Percentiles rank a stretch among this genome's conserved stretches.
These are phyloP conservation scores for Steinernema scapterisci DNA, from an alignment of 2,888 invertebrate species.

Conservation along the genomic window DNA sequence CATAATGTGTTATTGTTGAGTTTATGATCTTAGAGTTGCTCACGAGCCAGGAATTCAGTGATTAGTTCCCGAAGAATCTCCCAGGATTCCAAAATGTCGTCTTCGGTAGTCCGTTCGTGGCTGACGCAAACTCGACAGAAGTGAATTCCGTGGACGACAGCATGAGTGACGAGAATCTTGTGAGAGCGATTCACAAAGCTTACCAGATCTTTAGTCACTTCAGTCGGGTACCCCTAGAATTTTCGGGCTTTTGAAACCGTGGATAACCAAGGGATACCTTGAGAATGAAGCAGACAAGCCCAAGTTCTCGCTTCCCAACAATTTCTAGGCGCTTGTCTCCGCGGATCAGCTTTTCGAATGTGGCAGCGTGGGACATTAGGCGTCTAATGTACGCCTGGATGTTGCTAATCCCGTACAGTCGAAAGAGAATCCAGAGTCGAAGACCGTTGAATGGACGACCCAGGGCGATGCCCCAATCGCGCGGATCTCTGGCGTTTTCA, in stretches of 20 bases:
- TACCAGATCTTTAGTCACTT: conserved; percentile 41
- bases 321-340: neutral
- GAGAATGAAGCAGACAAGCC: conserved; percentile 8
- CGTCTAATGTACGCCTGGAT: conserved; percentile 14
- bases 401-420: conserved; percentile 3
- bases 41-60: conserved; percentile 24
- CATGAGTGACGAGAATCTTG: conserved; percentile 43
- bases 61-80: conserved; percentile 33
- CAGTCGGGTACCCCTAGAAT: too few species aligned
- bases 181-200: conserved; percentile 42
- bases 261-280: too few species aligned
- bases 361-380: neutral
- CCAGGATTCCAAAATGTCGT: conserved; percentile 38
- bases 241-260: neutral
- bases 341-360: neutral
- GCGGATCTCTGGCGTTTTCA: neutral
- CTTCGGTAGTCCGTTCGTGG: conserved; percentile 31
- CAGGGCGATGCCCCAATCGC: neutral
- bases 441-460: conserved; percentile 1
- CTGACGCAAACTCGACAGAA: conserved; percentile 35
- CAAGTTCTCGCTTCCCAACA: conserved; percentile 10
- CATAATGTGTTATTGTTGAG: too few species aligned
- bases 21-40: too few species aligned
- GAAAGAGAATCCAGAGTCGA: conserved; percentile 22
- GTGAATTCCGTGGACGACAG: conserved; percentile 26